Percentiles rank a stretch among this genome's conserved stretches.
Evolutionary conservation across 2,888 invertebrate species (phyloP).

Genomic region (Gibbula magus): DNA sequence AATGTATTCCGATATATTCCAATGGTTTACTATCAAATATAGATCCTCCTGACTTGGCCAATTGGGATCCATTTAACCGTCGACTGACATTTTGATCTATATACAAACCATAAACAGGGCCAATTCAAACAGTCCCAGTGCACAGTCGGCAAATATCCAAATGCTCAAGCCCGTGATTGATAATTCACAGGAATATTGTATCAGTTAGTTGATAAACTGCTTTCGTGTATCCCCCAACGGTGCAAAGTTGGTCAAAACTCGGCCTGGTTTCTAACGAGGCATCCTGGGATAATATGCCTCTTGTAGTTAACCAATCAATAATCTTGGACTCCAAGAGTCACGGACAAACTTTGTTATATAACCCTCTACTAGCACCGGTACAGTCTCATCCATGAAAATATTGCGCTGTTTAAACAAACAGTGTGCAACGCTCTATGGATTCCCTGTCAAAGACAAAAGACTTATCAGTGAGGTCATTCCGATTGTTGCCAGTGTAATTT

Average conservation of each 20-base stretch:
- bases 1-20: background rate
- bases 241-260: slow-evolving; percentile 5
- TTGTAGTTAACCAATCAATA: slow-evolving; percentile 5
- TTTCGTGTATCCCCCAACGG: background rate
- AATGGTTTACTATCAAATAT: background rate
- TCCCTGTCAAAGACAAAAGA: slow-evolving; percentile 15
- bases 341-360: slow-evolving; percentile 1
- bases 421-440: background rate
- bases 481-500: background rate
- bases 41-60: slow-evolving; percentile 1
- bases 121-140: background rate
- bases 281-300: slow-evolving; percentile 5
- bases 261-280: background rate
- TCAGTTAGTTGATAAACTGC: background rate
- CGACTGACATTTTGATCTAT: background rate
- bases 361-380: background rate
- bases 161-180: background rate
- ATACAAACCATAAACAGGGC: background rate
- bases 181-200: background rate
- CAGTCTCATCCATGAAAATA: background rate
- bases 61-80: background rate
- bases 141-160: background rate
- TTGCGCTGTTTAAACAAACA: background rate
- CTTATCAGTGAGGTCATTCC: background rate
- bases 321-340: background rate